phyloP scores from a whole-genome alignment of 2,888 invertebrate genomes.

The Dryadula phaetusa region DNA sequence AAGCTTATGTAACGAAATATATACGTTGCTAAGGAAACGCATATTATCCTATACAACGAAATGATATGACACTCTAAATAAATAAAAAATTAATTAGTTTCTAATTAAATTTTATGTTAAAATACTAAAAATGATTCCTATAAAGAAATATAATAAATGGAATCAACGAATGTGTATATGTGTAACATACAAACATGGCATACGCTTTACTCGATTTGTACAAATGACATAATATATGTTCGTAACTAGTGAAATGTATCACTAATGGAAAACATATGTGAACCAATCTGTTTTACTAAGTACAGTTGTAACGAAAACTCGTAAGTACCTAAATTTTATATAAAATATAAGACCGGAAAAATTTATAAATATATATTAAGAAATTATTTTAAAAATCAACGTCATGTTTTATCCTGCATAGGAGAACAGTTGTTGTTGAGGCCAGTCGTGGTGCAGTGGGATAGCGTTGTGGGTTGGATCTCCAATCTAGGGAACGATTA shows the following conservation, averaged over 20 bases:
- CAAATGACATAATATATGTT: constrained; percentile 40
- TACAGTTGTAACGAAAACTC: constrained; percentile 47
- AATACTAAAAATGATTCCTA: background rate
- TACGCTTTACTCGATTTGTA: constrained; percentile 46
- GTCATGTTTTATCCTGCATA: too few relatives aligned
- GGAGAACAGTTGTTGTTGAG: too few relatives aligned
- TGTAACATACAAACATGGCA: background rate
- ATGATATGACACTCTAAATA: background rate
- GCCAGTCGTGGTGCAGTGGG: too few relatives aligned
- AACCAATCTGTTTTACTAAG: constrained; percentile 46
- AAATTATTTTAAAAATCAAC: too few relatives aligned
- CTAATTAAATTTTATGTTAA: background rate
- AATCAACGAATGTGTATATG: background rate
- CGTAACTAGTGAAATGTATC: constrained; percentile 27
- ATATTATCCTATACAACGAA: background rate
- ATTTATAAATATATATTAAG: background rate
- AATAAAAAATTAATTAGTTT: background rate
- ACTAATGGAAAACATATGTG: constrained; percentile 72
- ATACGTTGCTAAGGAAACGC: background rate
- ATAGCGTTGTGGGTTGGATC: too few relatives aligned
- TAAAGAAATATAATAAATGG: background rate
- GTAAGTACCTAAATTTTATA: background rate
- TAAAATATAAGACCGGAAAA: background rate
- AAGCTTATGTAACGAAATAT: background rate
- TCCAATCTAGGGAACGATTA: too few relatives aligned